A percentile compares a stretch with the other conserved stretches of the same genome.
These are phyloP conservation scores for Macroglossus sobrinus DNA, from an alignment of 2,113 vertebrate genomes.

Conservation along the genomic window DNA sequence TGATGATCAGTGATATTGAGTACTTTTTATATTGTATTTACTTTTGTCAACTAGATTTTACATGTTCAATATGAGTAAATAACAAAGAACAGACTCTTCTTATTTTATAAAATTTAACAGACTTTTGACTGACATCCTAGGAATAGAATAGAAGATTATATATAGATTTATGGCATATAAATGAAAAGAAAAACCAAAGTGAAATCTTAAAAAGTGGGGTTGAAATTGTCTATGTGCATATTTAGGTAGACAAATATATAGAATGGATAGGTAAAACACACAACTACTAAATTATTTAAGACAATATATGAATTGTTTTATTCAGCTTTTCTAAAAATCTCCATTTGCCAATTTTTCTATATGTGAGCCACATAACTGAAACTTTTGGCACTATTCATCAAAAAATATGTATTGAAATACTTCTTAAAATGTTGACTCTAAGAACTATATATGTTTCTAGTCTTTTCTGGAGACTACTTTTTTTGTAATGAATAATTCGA, in stretches of 20 bases:
- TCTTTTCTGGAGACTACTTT: conserved; percentile 17
- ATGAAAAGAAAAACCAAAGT: neutral
- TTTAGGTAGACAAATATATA: neutral
- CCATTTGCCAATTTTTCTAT: neutral
- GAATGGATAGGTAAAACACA: neutral
- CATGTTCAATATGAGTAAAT: neutral
- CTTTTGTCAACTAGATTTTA: neutral
- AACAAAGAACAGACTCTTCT: neutral
- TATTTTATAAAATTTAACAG: neutral
- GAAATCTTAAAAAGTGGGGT: neutral
- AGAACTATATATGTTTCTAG: neutral
- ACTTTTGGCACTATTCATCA: neutral
- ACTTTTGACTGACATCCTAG: neutral
- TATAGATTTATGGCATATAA: neutral
- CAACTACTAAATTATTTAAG: neutral
- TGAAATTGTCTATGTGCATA: neutral
- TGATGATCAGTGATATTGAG: too few species aligned
- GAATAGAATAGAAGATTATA: neutral
- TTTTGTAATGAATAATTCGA: conserved; percentile 51
- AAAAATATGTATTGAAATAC: neutral
- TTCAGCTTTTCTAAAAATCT: conserved; percentile 4
- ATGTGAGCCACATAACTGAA: neutral
- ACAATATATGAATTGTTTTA: neutral
- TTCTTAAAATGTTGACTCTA: neutral
- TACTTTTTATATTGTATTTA: neutral